Evolutionary conservation across 2,888 invertebrate species (phyloP).

Genomic region (Cremastobaeus sp.): DNA sequence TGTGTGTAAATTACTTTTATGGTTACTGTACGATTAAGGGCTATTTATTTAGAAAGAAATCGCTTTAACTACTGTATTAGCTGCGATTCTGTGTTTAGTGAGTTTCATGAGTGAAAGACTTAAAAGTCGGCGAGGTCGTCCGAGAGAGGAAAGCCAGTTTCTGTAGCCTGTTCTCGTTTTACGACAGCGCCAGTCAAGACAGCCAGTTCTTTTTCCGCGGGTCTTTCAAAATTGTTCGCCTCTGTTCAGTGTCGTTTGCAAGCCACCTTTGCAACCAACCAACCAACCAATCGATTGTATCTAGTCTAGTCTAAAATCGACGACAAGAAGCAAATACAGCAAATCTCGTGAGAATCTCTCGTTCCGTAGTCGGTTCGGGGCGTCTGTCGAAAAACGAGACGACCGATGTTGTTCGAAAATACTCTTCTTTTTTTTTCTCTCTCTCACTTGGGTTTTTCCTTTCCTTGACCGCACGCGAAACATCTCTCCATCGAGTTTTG

Average conservation of each 20-base stretch:
- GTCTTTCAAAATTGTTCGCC: not conserved
- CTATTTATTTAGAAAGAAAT: constrained; percentile 10
- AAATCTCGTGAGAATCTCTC: constrained; percentile 36
- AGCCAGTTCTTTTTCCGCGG: no score
- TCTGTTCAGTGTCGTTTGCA: no score
- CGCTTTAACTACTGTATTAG: constrained; percentile 11
- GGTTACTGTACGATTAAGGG: constrained; percentile 4
- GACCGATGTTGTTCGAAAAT: constrained; percentile 23
- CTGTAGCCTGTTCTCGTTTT: constrained; percentile 48
- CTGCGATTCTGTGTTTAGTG: constrained; percentile 11
- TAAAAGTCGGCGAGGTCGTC: constrained; percentile 16
- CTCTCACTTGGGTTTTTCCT: not conserved
- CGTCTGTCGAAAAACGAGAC: constrained; percentile 49
- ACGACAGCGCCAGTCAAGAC: constrained; percentile 20
- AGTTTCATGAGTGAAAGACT: constrained; percentile 44
- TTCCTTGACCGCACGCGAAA: no score
- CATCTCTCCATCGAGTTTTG: constrained; percentile 10
- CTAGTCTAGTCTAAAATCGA: constrained; percentile 53
- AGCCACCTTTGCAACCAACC: no score
- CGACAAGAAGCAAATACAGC: constrained; percentile 40
- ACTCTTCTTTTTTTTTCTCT: constrained; percentile 14
- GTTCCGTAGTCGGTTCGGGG: constrained; percentile 24
- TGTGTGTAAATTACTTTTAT: no score
- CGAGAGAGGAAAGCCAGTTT: constrained; percentile 13
- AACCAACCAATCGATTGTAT: no score